These are phyloP conservation scores for Marronus borbonicus DNA, from an alignment of 2,888 invertebrate species.

Conservation along the genomic window DNA sequence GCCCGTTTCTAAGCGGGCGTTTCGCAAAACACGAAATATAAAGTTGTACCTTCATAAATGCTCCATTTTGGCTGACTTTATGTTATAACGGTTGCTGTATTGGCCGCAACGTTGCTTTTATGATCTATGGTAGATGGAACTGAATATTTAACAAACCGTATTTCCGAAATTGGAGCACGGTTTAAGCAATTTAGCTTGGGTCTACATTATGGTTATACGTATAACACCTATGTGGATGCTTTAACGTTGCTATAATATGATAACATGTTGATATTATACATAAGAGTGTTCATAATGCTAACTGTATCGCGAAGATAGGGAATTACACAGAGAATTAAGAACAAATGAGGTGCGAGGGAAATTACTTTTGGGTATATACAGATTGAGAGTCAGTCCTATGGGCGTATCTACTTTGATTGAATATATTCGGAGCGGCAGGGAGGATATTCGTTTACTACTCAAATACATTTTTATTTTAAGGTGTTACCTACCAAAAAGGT, in stretches of 20 bases:
- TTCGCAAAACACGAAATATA: constrained; percentile 13
- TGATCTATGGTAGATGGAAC: constrained; percentile 21
- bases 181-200: neutral
- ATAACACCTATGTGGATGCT: neutral
- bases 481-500: too few species aligned
- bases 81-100: constrained; percentile 10
- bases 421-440: too few species aligned
- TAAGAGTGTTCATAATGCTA: too few species aligned
- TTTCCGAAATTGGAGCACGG: neutral
- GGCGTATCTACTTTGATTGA: too few species aligned
- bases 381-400: too few species aligned
- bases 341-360: too few species aligned
- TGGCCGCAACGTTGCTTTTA: constrained; percentile 13
- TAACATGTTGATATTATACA: too few species aligned
- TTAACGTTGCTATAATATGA: neutral
- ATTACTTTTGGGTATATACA: too few species aligned
- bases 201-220: constrained; percentile 3
- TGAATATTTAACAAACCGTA: constrained; percentile 23
- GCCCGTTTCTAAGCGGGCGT: neutral
- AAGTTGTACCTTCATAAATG: constrained; percentile 18
- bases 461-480: too few species aligned
- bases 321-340: too few species aligned
- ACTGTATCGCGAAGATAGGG: too few species aligned
- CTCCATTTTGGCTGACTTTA: constrained; percentile 17
- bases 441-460: too few species aligned